Evolutionary conservation across 2,888 invertebrate genomes (phyloP).

Genomic region (Parnassius glacialis): DNA sequence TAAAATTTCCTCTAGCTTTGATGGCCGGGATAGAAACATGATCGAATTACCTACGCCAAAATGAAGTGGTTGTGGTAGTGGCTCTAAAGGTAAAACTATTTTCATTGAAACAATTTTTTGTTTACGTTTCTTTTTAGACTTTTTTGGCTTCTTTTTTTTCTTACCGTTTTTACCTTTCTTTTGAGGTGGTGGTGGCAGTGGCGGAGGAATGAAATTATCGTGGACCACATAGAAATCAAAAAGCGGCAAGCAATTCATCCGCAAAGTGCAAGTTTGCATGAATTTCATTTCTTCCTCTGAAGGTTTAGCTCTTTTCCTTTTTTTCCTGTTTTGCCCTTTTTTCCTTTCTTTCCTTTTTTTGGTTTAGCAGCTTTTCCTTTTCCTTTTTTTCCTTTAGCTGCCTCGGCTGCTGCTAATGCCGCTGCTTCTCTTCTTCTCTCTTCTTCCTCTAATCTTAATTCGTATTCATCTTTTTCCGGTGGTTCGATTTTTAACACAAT

Average conservation of each 20-base stretch:
- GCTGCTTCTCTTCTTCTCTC: conserved; percentile 57
- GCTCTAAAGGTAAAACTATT: conserved; percentile 64
- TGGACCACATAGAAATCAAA: conserved; percentile 75
- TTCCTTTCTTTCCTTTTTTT: conserved; percentile 45
- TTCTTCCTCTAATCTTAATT: conserved; percentile 62
- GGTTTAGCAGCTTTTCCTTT: conserved; percentile 32
- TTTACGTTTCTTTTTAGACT: conserved; percentile 42
- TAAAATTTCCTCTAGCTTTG: conserved; percentile 61
- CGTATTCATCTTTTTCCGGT: conserved; percentile 68
- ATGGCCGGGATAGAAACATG: conserved; percentile 68
- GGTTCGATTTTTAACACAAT: conserved; percentile 70
- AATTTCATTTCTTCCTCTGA: conserved; percentile 75
- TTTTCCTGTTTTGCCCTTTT: conserved; percentile 62
- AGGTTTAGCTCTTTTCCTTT: conserved; percentile 61
- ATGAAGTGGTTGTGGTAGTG: conserved; percentile 69
- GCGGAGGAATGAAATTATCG: conserved; percentile 70
- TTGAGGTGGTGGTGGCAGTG: conserved; percentile 60
- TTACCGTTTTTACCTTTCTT: conserved; percentile 47
- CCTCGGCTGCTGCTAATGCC: conserved; percentile 55
- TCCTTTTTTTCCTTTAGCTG: conserved; percentile 39
- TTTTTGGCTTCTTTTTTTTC: conserved; percentile 43
- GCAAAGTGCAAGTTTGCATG: conserved; percentile 70
- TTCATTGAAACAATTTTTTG: conserved; percentile 41
- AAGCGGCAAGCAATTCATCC: conserved; percentile 68
- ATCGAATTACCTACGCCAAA: conserved; percentile 72